Conservation (phyloP, 2,888 invertebrate genomes). For the Hoplodrina ambigua region DNA sequence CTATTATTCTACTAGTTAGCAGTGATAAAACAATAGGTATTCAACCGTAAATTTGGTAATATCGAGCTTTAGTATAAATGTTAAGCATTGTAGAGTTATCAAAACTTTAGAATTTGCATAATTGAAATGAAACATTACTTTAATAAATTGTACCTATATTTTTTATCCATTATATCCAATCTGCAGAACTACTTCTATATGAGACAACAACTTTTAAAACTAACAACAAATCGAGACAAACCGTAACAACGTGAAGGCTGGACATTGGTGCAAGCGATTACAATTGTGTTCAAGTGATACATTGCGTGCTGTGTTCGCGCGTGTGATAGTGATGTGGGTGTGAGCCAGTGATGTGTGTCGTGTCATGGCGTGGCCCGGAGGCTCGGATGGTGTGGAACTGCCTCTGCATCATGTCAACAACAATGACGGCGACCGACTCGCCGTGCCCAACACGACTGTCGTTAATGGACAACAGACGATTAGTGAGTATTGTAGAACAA, state of each 20-base stretch:
- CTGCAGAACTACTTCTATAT: conserved; percentile 18
- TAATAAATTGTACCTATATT: background rate
- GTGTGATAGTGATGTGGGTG: conserved; percentile 49
- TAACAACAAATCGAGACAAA: conserved; percentile 12
- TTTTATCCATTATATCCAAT: background rate
- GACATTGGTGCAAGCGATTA: conserved; percentile 58
- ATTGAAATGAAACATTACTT: too few species aligned
- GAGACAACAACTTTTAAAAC: conserved; percentile 3
- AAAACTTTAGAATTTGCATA: too few species aligned
- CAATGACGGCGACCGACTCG: conserved; percentile 59
- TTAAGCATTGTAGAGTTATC: too few species aligned
- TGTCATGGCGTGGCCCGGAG: conserved; percentile 87
- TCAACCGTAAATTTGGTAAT: background rate
- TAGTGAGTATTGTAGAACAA: conserved; percentile 68
- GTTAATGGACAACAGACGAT: conserved; percentile 68
- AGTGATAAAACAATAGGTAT: background rate
- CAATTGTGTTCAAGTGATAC: conserved; percentile 60
- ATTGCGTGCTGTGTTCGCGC: conserved; percentile 36
- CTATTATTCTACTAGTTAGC: too few species aligned
- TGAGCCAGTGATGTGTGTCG: conserved; percentile 67
- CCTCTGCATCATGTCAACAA: conserved; percentile 70
- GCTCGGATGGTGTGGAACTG: conserved; percentile 82
- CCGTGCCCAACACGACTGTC: conserved; percentile 69
- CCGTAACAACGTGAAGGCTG: conserved; percentile 58
- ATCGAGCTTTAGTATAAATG: too few species aligned